Evolutionary conservation across 2,888 invertebrate genomes (phyloP), one percentile per base, ranked within the genome.

Genomic region (Drosophila infuscata): DNA sequence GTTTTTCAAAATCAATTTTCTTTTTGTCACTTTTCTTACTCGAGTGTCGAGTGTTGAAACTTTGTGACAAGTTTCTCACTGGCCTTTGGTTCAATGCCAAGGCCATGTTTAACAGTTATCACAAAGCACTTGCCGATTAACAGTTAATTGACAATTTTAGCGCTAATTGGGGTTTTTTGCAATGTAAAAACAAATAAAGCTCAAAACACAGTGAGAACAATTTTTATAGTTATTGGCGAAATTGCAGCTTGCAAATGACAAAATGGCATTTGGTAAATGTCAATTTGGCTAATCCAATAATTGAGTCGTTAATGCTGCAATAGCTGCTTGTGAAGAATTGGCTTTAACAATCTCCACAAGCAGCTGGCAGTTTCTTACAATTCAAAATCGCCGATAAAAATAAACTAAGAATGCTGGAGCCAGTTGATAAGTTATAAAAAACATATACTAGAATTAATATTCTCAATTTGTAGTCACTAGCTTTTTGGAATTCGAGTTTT

Each of bases 221-320:
- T n/a, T n/a, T 41, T 64, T 33, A 15, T 41, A 33, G 33, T n/a
- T 54, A 35, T 62, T 17, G 38, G n/a, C 12, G 29, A 38, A 20
- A 29, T 49, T 36, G 6, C 51, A 32, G 9, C 32, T 29, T n/a
- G 30, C 9, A 20, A 25, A 46, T 46, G 20, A 20, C n/a, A 9
- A 57, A 56, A 30, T 29, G 12, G 15, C 30, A 7, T 15, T 5
- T 43, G 17, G 38, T 17, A 7, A 38, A 17, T 17, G 17, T 17
- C 38, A 38, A 38, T 17, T 38, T 38, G 2, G 17, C 38, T 8
- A 41, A 60, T 48, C 54, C 30, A 33, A 29, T 61, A 61, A 61
- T 54, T 29, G 32, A 2, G 12, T 25, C 20, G 46, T 17, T 25
- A 12, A 25, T 0, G 25, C 25, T 25, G 46, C 25, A 12, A 20